These are phyloP conservation scores for Nothocercus julius DNA, from an alignment of 2,113 vertebrate species.

Conservation along the genomic window DNA sequence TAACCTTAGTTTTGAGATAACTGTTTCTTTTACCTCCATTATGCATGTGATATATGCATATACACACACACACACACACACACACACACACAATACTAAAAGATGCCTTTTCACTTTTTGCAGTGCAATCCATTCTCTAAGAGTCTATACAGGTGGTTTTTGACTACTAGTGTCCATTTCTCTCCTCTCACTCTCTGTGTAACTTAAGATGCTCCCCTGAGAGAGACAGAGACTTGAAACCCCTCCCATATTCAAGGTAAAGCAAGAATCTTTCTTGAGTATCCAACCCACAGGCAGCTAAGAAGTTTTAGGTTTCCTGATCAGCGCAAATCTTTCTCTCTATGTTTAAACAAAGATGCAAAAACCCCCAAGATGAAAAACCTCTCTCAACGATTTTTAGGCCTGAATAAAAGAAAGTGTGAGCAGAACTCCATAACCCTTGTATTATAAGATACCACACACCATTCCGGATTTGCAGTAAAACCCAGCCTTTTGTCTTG, in stretches of 20 bases:
- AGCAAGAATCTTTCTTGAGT: neutral
- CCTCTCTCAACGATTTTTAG: neutral
- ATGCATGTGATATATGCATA: no score
- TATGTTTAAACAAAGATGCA: neutral
- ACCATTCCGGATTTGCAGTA: neutral
- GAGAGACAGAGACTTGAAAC: neutral
- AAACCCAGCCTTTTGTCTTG: neutral
- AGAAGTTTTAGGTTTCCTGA: neutral
- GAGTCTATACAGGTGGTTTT: neutral
- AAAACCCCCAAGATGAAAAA: neutral
- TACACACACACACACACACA: no score
- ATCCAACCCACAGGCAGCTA: neutral
- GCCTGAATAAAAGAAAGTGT: neutral
- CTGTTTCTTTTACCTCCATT: no score
- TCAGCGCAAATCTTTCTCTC: accelerated
- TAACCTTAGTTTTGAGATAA: neutral
- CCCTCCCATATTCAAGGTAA: neutral
- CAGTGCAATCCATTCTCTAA: neutral
- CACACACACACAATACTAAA: neutral
- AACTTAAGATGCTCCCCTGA: neutral
- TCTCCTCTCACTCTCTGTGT: neutral
- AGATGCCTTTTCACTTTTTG: neutral
- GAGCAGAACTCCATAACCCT: neutral
- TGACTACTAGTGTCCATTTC: accelerated
- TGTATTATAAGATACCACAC: neutral